Conservation (phyloP, 2,113 vertebrate species). For the Apteryx mantelli region DNA sequence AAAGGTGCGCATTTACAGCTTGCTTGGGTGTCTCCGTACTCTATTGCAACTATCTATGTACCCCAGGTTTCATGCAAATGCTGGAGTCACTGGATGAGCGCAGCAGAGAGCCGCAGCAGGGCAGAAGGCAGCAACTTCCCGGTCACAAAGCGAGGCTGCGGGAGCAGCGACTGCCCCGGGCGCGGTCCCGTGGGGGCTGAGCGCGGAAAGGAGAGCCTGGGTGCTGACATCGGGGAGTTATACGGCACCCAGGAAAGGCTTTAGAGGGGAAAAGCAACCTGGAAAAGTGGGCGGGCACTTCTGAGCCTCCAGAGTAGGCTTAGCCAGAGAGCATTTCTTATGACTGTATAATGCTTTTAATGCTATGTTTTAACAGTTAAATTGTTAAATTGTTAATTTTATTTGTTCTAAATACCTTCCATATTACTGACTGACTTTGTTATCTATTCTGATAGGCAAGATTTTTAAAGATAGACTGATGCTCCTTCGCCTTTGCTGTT, state of each 20-base stretch:
- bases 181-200: accelerated
- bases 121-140: not conserved
- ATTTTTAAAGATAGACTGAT: not conserved
- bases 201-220: not conserved
- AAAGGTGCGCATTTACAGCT: not conserved
- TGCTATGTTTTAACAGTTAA: not conserved
- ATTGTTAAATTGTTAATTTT: not conserved
- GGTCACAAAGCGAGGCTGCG: not conserved
- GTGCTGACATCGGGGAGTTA: not conserved
- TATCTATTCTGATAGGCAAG: not conserved
- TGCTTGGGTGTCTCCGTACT: not conserved
- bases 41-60: accelerated
- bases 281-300: not conserved
- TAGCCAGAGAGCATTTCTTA: not conserved
- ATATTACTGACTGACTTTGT: not conserved
- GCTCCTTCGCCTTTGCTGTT: not conserved
- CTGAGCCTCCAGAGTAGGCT: not conserved
- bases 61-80: not conserved
- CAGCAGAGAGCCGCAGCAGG: not conserved
- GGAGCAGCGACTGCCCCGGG: not conserved
- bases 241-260: not conserved
- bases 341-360: not conserved
- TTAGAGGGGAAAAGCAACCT: not conserved
- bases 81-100: not conserved
- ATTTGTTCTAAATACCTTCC: not conserved